These are phyloP conservation scores for Lichenostomus cassidix DNA, from an alignment of 2,113 vertebrate genomes.

Conservation along the genomic window DNA sequence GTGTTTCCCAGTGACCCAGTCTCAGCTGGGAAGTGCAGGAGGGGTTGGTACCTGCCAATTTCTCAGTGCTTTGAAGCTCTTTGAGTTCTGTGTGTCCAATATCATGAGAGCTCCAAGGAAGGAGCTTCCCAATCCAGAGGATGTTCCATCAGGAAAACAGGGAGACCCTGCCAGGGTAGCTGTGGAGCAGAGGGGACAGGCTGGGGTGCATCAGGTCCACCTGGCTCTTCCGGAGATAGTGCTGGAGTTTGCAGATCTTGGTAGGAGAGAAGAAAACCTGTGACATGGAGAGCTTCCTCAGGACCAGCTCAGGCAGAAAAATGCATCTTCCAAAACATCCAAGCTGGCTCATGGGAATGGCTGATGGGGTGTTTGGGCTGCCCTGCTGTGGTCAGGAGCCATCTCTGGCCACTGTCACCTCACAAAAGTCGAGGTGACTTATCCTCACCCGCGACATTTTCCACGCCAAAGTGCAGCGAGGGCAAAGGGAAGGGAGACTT, in stretches of 20 bases:
- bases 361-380: not conserved
- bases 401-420: not conserved
- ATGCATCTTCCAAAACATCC: accelerated
- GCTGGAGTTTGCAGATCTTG: not conserved
- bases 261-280: not conserved
- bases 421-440: accelerated
- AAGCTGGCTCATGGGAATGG: accelerated
- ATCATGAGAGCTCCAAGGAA: not conserved
- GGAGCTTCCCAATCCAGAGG: accelerated
- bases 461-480: accelerated
- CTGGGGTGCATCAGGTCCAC: accelerated
- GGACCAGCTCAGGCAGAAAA: not conserved
- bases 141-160: not conserved
- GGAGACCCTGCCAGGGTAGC: not conserved
- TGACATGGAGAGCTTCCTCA: not conserved
- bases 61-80: not conserved
- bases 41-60: not conserved
- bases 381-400: accelerated
- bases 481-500: not conserved
- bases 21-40: not conserved
- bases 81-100: not conserved
- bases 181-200: not conserved
- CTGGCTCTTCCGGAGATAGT: not conserved
- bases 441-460: not conserved
- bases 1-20: not conserved